A percentile compares a stretch with the other conserved stretches of the same genome.
phyloP scores from a whole-genome alignment of 1,140 invertebrate species.

The Agrilus planipennis region DNA sequence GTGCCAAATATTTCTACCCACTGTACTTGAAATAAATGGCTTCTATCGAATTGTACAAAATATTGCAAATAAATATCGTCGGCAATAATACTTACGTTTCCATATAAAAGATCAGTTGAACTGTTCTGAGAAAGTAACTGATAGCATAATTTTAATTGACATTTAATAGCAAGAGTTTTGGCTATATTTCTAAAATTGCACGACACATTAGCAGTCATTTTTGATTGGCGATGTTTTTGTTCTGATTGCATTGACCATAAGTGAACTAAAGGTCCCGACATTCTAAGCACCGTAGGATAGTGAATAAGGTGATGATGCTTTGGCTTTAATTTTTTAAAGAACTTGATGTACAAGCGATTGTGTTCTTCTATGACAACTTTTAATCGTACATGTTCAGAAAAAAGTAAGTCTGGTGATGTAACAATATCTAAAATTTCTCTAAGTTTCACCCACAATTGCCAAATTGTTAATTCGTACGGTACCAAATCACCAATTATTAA shows the following conservation, averaged over 20 bases:
- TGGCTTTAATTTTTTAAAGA: slow-evolving; percentile 2
- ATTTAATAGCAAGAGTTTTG: not conserved
- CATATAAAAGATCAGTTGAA: not conserved
- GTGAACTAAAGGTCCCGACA: not conserved
- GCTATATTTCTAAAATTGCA: slow-evolving; percentile 1
- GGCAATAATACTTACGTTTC: too few relatives aligned
- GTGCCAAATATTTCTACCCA: not conserved
- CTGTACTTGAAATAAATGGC: not conserved
- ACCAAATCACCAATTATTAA: slow-evolving; percentile 4
- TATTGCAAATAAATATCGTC: too few relatives aligned
- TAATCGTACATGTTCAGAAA: not conserved
- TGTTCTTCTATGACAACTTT: not conserved
- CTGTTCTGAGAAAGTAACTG: slow-evolving; percentile 1
- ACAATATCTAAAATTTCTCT: not conserved
- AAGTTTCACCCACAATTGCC: not conserved
- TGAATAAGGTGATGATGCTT: not conserved
- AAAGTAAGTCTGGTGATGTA: not conserved
- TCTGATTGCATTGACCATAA: not conserved
- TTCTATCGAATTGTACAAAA: too few relatives aligned
- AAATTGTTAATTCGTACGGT: not conserved
- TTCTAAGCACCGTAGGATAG: not conserved
- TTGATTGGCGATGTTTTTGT: not conserved
- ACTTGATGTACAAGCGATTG: not conserved
- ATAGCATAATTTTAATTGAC: not conserved
- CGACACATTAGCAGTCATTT: not conserved